Base-by-base conservation (phyloP, 2,888 invertebrate genomes). In the Nemotelus nigrinus region DNA sequence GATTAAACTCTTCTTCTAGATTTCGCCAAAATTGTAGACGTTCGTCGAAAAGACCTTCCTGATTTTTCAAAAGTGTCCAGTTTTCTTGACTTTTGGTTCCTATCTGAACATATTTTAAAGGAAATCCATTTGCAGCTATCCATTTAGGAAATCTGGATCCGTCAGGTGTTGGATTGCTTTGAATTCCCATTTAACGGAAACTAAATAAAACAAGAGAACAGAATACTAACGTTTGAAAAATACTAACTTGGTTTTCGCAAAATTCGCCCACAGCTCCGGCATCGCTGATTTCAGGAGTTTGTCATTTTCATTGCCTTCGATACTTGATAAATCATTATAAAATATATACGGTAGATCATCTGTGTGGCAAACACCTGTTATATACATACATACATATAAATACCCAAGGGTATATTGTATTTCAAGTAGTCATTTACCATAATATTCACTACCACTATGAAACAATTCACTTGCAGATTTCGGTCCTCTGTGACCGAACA, bases 141-240 rank as follows among this genome's bases (percentile, higher is more conserved):
- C 94, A 94, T 80, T 89, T 89, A 0, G 88, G 83, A 25, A 88
- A 78, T 3, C 84, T 80, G 3, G 86, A 86, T 3, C 88, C 82
- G n/a, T 89, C 86, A 0, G 92, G 88, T 8, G 90, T 93, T 0
- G 94, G 94, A 85, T 93, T 90, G 71, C 94, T 93, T 67, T 4
- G 80, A 48, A 8, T 10, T 47, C 44, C 44, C 47, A 45, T 39
- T 63, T n/a, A 39, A 44, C 3, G 10, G n/a, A n/a, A n/a, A n/a
- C n/a, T n/a, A 64, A 53, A 53, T 53, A 7, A 53, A 6, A 53
- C 10, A 10, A 53, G 6, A 53, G 6, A 53, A 1, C 10, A 10
- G 7, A 53, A 58, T n/a, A 58, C n/a, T 5, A 41, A 1, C 43
- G 25, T 63, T 41, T 43, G 2, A 3, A 63, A 43, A 4, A 47